Conservation (phyloP, 2,797 vertebrate species). For the Poecilia velifera region DNA sequence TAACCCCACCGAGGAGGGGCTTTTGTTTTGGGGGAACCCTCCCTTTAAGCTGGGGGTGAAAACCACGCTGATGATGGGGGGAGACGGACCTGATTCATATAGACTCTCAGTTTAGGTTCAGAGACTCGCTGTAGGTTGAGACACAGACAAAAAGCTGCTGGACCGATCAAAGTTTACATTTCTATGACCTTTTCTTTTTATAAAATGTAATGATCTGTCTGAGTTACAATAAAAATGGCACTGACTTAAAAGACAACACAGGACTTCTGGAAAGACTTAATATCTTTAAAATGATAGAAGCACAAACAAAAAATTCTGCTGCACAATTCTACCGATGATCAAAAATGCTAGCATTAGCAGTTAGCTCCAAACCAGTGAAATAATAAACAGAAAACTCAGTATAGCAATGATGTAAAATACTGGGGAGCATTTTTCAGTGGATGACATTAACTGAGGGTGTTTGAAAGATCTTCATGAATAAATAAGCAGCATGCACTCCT, state of each 20-base stretch:
- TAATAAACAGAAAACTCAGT: not conserved
- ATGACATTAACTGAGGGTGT: not conserved
- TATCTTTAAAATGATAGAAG: too few relatives aligned
- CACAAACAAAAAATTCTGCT: too few relatives aligned
- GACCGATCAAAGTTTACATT: conserved; percentile 23
- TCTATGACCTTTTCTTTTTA: conserved; percentile 9
- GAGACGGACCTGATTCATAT: conserved; percentile 64
- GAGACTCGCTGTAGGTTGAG: conserved; percentile 60
- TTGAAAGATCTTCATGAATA: not conserved
- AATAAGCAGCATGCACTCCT: not conserved
- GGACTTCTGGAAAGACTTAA: too few relatives aligned
- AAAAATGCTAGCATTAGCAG: not conserved
- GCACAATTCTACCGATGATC: too few relatives aligned
- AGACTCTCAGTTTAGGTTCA: conserved; percentile 7
- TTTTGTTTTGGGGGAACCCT: conserved; percentile 72
- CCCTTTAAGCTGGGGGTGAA: conserved; percentile 59
- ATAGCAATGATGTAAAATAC: not conserved
- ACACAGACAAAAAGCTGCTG: conserved; percentile 37
- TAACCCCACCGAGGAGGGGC: conserved; percentile 45
- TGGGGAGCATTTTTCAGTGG: not conserved
- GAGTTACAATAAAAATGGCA: not conserved
- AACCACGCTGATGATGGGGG: conserved; percentile 33
- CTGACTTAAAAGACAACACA: not conserved
- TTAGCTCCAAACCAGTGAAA: not conserved
- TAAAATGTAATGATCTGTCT: not conserved